A percentile compares a stretch with the other conserved stretches of the same genome.
These are phyloP conservation scores for Cyphomyrus plagiostoma DNA, from an alignment of 2,113 vertebrate genomes.

Conservation along the genomic window DNA sequence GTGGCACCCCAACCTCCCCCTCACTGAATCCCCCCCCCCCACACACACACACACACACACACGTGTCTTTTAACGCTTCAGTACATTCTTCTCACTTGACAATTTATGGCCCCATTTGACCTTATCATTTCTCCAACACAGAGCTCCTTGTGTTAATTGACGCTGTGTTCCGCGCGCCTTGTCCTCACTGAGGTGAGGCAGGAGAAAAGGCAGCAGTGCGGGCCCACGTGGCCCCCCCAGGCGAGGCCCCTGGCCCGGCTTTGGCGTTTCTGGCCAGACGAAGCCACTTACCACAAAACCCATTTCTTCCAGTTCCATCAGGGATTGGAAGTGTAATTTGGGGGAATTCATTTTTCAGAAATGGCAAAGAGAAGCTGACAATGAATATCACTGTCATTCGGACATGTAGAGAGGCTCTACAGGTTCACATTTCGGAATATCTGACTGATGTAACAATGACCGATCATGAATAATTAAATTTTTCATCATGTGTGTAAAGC, in stretches of 20 bases:
- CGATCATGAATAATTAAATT: background rate
- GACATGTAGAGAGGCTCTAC: background rate
- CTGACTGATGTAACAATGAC: background rate
- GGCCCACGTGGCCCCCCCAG: background rate
- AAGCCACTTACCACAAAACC: background rate
- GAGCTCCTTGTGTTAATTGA: conserved; percentile 24
- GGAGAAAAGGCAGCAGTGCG: background rate
- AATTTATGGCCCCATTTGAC: conserved; percentile 20
- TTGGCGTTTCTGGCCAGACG: background rate
- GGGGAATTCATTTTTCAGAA: background rate
- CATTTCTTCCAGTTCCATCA: background rate
- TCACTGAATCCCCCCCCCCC: background rate
- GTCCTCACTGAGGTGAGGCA: conserved; percentile 2
- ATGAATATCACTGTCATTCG: background rate
- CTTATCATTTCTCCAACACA: conserved; percentile 18
- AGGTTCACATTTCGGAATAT: background rate
- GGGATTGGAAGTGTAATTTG: background rate
- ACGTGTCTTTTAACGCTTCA: background rate
- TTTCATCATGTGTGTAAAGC: background rate
- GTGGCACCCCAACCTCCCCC: background rate
- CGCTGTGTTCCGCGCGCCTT: conserved; percentile 10
- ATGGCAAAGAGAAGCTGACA: background rate
- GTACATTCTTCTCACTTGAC: conserved; percentile 8
- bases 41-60: background rate
- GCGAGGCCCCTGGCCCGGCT: background rate